Percentiles rank a stretch among this genome's conserved stretches.
Evolutionary conservation across 2,888 invertebrate species (phyloP).

Genomic region (Tuberolachnus salignus): DNA sequence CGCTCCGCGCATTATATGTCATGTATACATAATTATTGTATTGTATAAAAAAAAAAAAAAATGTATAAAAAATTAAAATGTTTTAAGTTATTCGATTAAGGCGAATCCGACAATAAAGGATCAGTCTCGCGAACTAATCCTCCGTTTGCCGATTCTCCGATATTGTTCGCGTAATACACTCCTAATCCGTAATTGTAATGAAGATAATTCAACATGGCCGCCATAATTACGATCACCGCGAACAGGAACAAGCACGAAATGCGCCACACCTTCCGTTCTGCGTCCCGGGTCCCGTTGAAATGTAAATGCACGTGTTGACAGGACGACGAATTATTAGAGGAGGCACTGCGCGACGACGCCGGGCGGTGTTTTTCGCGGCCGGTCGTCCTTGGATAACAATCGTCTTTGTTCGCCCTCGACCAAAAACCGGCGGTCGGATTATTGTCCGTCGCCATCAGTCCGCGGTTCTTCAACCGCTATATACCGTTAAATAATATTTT

Average conservation of each 20-base stretch:
- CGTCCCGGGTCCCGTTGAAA: background rate
- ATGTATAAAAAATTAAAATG: too few relatives aligned
- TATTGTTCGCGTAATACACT: background rate
- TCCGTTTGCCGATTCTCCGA: background rate
- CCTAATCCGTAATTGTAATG: slow-evolving; percentile 15
- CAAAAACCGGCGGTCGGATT: too few relatives aligned
- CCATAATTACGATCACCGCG: background rate
- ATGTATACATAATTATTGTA: too few relatives aligned
- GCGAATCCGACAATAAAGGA: too few relatives aligned
- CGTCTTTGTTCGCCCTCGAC: too few relatives aligned
- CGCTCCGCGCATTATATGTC: too few relatives aligned
- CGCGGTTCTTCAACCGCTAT: too few relatives aligned
- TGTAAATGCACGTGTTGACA: slow-evolving; percentile 11
- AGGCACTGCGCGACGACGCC: too few relatives aligned
- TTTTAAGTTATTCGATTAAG: too few relatives aligned
- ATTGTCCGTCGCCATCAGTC: too few relatives aligned
- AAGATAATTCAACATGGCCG: slow-evolving; percentile 10
- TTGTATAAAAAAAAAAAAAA: too few relatives aligned
- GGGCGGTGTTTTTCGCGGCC: background rate
- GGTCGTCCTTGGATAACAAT: background rate
- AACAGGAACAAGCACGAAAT: background rate
- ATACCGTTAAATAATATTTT: too few relatives aligned
- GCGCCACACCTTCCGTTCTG: background rate
- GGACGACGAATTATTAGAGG: background rate
- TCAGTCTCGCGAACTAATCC: background rate